Conservation (phyloP, 2,797 vertebrate species). For the Tiaroga cobitis region DNA sequence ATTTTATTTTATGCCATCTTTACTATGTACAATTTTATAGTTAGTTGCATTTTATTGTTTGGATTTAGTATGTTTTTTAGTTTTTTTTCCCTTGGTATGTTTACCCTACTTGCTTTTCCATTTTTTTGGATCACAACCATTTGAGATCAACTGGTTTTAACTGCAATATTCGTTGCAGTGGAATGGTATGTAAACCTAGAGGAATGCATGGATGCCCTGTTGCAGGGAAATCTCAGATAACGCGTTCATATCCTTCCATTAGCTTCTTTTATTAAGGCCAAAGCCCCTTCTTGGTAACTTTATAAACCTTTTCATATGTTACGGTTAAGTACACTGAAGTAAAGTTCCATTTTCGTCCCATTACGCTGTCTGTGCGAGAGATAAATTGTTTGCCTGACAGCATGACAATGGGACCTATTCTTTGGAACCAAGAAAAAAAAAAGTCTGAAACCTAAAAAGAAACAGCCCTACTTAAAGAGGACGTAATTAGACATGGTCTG, state of each 20-base stretch:
- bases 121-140: not conserved
- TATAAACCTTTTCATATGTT: slow-evolving; percentile 30
- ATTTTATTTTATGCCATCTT: not conserved
- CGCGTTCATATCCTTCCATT: slow-evolving; percentile 40
- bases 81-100: not conserved
- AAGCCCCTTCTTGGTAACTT: slow-evolving; percentile 11
- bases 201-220: slow-evolving; percentile 49
- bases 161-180: slow-evolving; percentile 37
- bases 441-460: slow-evolving; percentile 10
- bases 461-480: slow-evolving; percentile 41
- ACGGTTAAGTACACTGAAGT: not conserved
- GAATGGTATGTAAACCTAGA: slow-evolving; percentile 43
- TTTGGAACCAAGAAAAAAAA: slow-evolving; percentile 14
- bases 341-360: not conserved
- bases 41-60: not conserved
- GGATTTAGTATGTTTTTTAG: not conserved
- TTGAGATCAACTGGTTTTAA: slow-evolving; percentile 41
- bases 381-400: slow-evolving; percentile 39
- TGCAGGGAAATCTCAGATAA: slow-evolving; percentile 48
- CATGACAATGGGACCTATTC: slow-evolving; percentile 44
- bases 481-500: slow-evolving; percentile 46
- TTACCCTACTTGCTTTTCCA: not conserved
- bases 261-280: slow-evolving; percentile 50
- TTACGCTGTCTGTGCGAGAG: slow-evolving; percentile 12
- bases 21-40: not conserved